Base-by-base conservation (phyloP, 1,140 invertebrate species). In the Ips typographus region DNA sequence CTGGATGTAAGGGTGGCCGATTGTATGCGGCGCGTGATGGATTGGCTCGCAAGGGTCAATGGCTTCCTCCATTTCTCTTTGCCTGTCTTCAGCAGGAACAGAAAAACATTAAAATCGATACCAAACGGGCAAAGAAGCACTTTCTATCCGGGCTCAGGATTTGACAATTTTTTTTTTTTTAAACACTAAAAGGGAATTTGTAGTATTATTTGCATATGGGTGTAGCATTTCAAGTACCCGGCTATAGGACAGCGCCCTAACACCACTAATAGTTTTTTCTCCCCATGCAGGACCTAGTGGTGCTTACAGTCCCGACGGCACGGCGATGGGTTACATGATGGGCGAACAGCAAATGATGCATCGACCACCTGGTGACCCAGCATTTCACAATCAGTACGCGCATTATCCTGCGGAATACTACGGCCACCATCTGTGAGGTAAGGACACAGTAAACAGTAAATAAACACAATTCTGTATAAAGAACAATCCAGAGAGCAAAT, bases 301-400 rank as follows among this genome's bases (percentile, higher is more conserved):
- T 80, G 92, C 92, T 65, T 97, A 97, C 85, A 95, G 94, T 86
- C 94, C 94, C 72, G 95, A 97, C 80, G 91, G 91, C 76, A 88
- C 90, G 78, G 22, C 22, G 22, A 95, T 96, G 91, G 92, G 94
- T 77, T 97, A 96, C 87, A 95, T 95, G 93, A 95, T 96, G 93
- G 95, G 96, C 84, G 93, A 94, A 76, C 93, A 94, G 84, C 86
- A 88, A 78, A 95, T 95, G 93, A 95, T 96, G 91, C 93, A 95
- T 84, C 90, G 94, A 84, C 91, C 93, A 77, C 93, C 93, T 74
- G 91, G 91, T 78, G 92, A 94, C 84, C 90, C 92, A 61, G 87
- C 89, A 83, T 94, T 94, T 88, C 92, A 94, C 85, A 92, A 93
- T 84, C 92, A 93, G 80, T 94, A 94, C 85, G 86, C 87, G 77